Conservation (phyloP, 2,797 vertebrate species). For the Pelochelys cantorii region DNA sequence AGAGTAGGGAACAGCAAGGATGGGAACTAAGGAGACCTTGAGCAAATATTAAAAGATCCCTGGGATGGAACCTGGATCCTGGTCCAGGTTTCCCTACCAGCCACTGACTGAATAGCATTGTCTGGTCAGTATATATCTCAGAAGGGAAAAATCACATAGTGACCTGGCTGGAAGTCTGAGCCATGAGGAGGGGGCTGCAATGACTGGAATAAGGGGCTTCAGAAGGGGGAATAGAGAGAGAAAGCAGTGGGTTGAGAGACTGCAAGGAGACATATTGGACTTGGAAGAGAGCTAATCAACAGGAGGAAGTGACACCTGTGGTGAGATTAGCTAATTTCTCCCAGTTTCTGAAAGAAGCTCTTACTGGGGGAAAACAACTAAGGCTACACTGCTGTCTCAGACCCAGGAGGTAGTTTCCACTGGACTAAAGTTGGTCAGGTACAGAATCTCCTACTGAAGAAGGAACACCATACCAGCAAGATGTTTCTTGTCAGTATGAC, state of each 20-base stretch:
- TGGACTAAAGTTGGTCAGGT: neutral
- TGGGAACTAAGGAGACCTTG: neutral
- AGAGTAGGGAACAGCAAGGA: neutral
- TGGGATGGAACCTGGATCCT: neutral
- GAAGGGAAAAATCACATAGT: neutral
- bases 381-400: neutral
- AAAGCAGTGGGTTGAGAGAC: neutral
- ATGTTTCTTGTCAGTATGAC: too few relatives aligned
- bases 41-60: neutral
- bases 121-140: neutral
- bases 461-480: neutral
- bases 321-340: neutral
- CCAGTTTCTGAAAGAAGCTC: neutral
- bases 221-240: neutral
- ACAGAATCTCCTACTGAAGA: neutral
- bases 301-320: too few relatives aligned
- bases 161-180: neutral
- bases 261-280: neutral
- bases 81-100: neutral
- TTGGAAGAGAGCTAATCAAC: neutral
- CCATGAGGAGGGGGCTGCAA: neutral
- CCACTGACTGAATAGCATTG: neutral
- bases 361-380: neutral
- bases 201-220: fast-evolving
- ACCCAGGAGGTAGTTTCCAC: too few relatives aligned